A percentile compares a stretch with the other conserved stretches of the same genome.
These are phyloP conservation scores for Thamnophis elegans DNA, from an alignment of 2,797 vertebrate species.

Conservation along the genomic window DNA sequence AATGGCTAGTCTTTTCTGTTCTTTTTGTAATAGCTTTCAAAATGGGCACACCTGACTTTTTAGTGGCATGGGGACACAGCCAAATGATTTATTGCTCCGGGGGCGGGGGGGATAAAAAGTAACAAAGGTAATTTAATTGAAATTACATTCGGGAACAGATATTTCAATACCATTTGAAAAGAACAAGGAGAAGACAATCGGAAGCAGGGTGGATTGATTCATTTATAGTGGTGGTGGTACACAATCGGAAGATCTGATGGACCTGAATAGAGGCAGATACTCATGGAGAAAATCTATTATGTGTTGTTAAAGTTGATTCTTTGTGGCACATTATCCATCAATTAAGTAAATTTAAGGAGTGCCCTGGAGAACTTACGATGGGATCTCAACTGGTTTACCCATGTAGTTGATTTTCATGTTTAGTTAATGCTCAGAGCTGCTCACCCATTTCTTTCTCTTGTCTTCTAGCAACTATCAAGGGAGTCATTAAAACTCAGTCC, in stretches of 20 bases:
- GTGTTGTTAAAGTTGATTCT: not conserved
- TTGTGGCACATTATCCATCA: not conserved
- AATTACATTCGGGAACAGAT: not conserved
- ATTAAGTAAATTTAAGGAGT: not conserved
- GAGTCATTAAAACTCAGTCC: not conserved
- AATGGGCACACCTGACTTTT: not conserved
- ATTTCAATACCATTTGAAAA: not conserved
- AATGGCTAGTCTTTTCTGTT: not conserved
- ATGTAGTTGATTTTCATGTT: not conserved
- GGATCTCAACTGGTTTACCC: not conserved
- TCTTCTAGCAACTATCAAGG: not conserved
- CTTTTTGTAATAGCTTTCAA: not conserved
- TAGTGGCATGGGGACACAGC: not conserved
- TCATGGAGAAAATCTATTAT: not conserved
- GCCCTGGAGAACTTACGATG: not conserved
- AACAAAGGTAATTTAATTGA: not conserved
- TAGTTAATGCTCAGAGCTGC: not conserved
- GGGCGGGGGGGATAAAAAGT: too few species aligned
- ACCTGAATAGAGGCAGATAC: not conserved
- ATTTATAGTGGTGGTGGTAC: not conserved
- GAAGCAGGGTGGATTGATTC: not conserved
- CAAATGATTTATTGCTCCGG: not conserved
- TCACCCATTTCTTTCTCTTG: not conserved
- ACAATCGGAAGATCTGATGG: not conserved
- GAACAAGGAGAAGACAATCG: not conserved